A percentile compares a stretch with the other conserved stretches of the same genome.
Conservation (phyloP, 1,140 invertebrate species). For the Lordiphosa stackelbergi region DNA sequence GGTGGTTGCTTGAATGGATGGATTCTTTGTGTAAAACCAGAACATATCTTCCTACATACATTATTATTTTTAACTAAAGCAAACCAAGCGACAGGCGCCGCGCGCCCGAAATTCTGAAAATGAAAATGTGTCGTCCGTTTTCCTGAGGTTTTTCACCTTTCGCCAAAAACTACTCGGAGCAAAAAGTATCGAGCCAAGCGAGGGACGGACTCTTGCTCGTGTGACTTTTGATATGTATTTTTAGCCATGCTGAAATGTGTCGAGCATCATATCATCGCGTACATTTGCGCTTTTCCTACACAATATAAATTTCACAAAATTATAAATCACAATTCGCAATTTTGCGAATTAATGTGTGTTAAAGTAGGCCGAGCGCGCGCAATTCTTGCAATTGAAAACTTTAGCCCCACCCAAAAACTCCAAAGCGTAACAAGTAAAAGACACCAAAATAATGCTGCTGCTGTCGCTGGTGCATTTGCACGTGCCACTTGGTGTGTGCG, state of each 20-base stretch:
- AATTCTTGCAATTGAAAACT: conserved; percentile 30
- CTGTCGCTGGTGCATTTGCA: conserved; percentile 38
- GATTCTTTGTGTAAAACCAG: conserved; percentile 19
- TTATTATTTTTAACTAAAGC: conserved; percentile 16
- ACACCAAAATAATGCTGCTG: conserved; percentile 7
- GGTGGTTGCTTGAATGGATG: conserved; percentile 17
- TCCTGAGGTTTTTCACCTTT: conserved; percentile 65
- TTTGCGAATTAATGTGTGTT: neutral
- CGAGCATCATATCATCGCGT: conserved; percentile 32
- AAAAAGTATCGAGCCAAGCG: neutral
- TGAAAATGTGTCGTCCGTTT: conserved; percentile 53
- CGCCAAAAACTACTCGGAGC: conserved; percentile 28
- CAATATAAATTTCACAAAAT: conserved; percentile 47
- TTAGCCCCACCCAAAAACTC: conserved; percentile 37
- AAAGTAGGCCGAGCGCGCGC: conserved; percentile 6
- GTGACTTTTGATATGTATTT: conserved; percentile 51
- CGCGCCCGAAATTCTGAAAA: conserved; percentile 42
- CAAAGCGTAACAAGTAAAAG: conserved; percentile 63
- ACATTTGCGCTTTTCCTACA: conserved; percentile 12
- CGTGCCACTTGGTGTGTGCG: conserved; percentile 51
- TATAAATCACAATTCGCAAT: conserved; percentile 39
- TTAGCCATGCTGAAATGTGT: conserved; percentile 52
- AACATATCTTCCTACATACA: conserved; percentile 1
- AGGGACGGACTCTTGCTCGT: conserved; percentile 21
- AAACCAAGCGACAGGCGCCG: conserved; percentile 57